Evolutionary conservation across 2,888 invertebrate genomes (phyloP).

Genomic region (Sthenelais limicola): DNA sequence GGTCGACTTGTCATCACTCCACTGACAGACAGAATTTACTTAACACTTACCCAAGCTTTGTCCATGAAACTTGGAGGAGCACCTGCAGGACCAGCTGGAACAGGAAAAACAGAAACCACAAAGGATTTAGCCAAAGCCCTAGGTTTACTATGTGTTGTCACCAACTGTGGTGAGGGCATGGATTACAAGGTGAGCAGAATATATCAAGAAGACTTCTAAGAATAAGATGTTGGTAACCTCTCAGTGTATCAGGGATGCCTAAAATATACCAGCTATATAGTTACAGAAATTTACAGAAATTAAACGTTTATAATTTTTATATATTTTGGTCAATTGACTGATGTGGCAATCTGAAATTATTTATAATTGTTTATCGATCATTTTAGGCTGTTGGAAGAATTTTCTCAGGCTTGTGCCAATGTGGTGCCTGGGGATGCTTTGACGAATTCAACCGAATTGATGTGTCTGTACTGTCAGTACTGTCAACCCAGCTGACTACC

Average conservation of each 20-base stretch:
- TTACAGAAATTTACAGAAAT: too few relatives aligned
- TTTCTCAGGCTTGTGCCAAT: slow-evolving; percentile 81
- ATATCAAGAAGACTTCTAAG: too few relatives aligned
- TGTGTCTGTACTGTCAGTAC: slow-evolving; percentile 92
- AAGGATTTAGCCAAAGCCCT: slow-evolving; percentile 94
- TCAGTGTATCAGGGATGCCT: too few relatives aligned
- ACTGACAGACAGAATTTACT: slow-evolving; percentile 91
- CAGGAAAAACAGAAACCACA: slow-evolving; percentile 92
- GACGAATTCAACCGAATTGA: slow-evolving; percentile 96
- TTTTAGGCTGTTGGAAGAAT: slow-evolving; percentile 79
- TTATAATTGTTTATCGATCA: too few relatives aligned
- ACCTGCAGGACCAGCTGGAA: slow-evolving; percentile 79
- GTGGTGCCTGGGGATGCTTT: slow-evolving; percentile 96
- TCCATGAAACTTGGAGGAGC: slow-evolving; percentile 93
- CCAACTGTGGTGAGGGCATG: slow-evolving; percentile 89
- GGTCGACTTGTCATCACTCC: slow-evolving; percentile 93
- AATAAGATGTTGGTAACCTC: too few relatives aligned
- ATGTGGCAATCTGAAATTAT: too few relatives aligned
- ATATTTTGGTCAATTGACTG: too few relatives aligned
- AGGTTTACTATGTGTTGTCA: slow-evolving; percentile 75
- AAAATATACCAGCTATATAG: too few relatives aligned
- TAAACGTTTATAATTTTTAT: too few relatives aligned
- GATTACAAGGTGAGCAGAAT: slow-evolving; percentile 53
- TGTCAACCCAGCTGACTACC: slow-evolving; percentile 91
- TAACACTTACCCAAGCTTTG: slow-evolving; percentile 93